These are phyloP conservation scores for Phalloptychus januarius DNA, from an alignment of 2,797 vertebrate species.

Conservation along the genomic window DNA sequence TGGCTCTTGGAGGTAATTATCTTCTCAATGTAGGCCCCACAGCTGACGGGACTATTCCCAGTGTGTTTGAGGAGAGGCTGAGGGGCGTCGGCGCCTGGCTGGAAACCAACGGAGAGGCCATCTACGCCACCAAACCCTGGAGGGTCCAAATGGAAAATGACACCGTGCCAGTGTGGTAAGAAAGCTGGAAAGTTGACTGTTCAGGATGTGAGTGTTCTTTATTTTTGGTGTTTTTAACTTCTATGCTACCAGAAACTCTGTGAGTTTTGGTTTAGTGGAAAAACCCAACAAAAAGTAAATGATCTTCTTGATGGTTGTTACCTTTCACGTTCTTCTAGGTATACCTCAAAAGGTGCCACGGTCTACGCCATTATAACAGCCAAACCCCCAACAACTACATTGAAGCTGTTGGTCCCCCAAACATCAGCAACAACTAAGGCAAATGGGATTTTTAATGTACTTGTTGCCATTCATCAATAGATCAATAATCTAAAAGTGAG, in stretches of 20 bases:
- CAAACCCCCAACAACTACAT: slow-evolving; percentile 73
- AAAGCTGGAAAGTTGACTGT: neutral
- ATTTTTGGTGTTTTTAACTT: neutral
- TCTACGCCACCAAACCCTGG: slow-evolving; percentile 91
- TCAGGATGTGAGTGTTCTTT: neutral
- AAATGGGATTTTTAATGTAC: slow-evolving; percentile 40
- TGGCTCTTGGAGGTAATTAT: slow-evolving; percentile 94
- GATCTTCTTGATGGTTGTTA: neutral
- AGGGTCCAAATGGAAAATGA: slow-evolving; percentile 86
- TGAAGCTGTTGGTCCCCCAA: slow-evolving; percentile 80
- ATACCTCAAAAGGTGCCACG: slow-evolving; percentile 82
- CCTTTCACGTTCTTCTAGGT: slow-evolving; percentile 76
- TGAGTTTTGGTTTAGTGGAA: neutral
- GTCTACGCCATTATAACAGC: slow-evolving; percentile 86
- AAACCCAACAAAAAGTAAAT: neutral
- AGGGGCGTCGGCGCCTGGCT: slow-evolving; percentile 90
- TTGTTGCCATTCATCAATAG: too few relatives aligned
- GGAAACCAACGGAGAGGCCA: slow-evolving; percentile 88
- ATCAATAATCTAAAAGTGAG: neutral
- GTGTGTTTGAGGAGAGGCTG: slow-evolving; percentile 93
- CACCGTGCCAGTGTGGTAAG: slow-evolving; percentile 85
- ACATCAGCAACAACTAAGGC: slow-evolving; percentile 82
- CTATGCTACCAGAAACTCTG: neutral
- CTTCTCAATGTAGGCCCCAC: slow-evolving; percentile 94
- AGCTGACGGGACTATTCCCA: slow-evolving; percentile 87